Evolutionary conservation across 2,888 invertebrate genomes (phyloP).

Genomic region (Ormyrus pomaceus): DNA sequence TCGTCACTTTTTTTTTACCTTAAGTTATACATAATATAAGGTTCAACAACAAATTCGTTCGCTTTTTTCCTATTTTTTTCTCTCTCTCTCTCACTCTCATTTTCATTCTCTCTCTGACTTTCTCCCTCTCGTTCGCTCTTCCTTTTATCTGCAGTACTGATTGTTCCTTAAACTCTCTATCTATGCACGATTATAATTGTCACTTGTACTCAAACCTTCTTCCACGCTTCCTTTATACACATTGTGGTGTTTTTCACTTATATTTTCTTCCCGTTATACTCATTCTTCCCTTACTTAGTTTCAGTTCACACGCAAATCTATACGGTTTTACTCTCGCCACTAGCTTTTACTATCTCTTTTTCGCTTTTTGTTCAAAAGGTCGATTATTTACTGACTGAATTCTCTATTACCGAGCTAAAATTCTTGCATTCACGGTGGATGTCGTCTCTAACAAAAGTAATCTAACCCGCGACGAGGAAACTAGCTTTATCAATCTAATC

Average conservation of each 20-base stretch:
- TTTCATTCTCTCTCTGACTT: constrained; percentile 43
- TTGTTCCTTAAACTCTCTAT: constrained; percentile 27
- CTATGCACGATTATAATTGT: constrained; percentile 41
- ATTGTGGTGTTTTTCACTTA: constrained; percentile 45
- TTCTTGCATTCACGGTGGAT: too few species aligned
- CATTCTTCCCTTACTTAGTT: constrained; percentile 22
- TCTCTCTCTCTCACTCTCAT: constrained; percentile 33
- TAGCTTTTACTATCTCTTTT: constrained; percentile 18
- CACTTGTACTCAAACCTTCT: constrained; percentile 36
- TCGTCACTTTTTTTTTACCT: constrained; percentile 59
- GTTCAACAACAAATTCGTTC: constrained; percentile 72
- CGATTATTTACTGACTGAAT: constrained; percentile 24
- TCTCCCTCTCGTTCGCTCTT: constrained; percentile 20
- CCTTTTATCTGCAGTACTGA: constrained; percentile 38
- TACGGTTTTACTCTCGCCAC: constrained; percentile 29
- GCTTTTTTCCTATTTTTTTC: constrained; percentile 60
- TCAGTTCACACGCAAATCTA: constrained; percentile 31
- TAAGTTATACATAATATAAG: constrained; percentile 68
- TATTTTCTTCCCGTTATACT: neutral
- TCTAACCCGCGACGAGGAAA: too few species aligned
- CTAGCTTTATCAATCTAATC: neutral
- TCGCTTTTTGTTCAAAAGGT: neutral
- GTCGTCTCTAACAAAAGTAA: too few species aligned
- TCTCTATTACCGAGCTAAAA: neutral
- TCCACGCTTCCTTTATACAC: constrained; percentile 54